Percentiles rank a stretch among this genome's conserved stretches.
phyloP scores from a whole-genome alignment of 2,888 invertebrate species.

The Lapara coniferarum region DNA sequence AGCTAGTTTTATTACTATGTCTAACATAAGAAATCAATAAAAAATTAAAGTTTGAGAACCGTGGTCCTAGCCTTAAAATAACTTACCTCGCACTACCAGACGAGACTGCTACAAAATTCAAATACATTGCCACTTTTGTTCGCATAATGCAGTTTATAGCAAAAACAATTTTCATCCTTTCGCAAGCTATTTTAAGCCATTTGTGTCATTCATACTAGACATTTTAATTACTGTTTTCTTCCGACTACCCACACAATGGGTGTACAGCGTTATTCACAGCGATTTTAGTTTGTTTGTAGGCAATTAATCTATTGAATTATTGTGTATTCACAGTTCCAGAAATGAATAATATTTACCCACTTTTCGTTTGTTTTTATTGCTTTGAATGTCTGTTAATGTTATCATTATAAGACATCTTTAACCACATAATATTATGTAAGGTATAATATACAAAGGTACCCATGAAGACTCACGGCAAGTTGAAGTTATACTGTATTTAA shows the following conservation, averaged over 20 bases:
- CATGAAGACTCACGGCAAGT: too few species aligned
- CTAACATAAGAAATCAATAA: background rate
- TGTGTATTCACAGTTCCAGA: background rate
- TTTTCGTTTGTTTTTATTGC: too few species aligned
- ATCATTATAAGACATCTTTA: too few species aligned
- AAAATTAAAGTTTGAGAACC: conserved; percentile 4
- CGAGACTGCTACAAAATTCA: conserved; percentile 5
- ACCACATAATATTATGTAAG: too few species aligned
- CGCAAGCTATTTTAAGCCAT: conserved; percentile 26
- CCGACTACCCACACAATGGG: conserved; percentile 5
- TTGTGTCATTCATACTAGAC: conserved; percentile 44
- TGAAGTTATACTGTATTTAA: too few species aligned
- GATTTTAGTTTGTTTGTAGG: background rate
- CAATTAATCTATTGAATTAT: background rate
- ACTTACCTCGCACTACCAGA: conserved; percentile 2
- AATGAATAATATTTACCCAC: too few species aligned
- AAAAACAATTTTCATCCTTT: conserved; percentile 23
- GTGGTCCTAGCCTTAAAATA: background rate
- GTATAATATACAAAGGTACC: too few species aligned
- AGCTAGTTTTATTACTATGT: too few species aligned
- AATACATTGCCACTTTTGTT: conserved; percentile 21
- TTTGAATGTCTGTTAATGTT: too few species aligned
- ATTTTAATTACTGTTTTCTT: conserved; percentile 43
- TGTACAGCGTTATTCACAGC: background rate
- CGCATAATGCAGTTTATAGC: conserved; percentile 20